Base-by-base conservation (phyloP, 23 tunicate species). In the Oikopleura dioica region DNA sequence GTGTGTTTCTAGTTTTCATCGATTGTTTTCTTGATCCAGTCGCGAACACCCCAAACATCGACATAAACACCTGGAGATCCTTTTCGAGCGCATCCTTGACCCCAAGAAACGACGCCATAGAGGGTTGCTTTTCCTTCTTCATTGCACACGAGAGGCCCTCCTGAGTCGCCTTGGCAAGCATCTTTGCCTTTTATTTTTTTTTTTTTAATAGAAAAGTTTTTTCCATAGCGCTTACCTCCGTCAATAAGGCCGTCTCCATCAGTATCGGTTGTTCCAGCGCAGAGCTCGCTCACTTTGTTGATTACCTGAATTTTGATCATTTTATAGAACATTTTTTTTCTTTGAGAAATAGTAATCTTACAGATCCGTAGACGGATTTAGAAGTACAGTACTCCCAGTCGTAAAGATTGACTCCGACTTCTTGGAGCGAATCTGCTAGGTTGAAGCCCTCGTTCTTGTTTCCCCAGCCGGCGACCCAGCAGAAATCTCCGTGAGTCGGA, bases 121-220 rank as follows among this genome's bases (percentile, higher is more conserved):
- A 63, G 2, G 2, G 72, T 63, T 5, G 72, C 72, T 24, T 12
- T 2, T 2, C 33, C 72, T 2, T 23, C 72, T 12, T 63, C 72
- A 63, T 63, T 31, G 33, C 72, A 63, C 29, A 63, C 72, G 2
- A 63, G 72, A 28, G 72, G 72, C 5, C 72, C 72, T 2, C 72
- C 72, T 12, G 72, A 63, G 33, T 63, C 72, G 26, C 72, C 72
- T 63, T 23, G 72, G 72, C 72, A 63, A 2, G 72, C 72, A 63
- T 63, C 72, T 63, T 63, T 63, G n/a, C n/a, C n/a, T n/a, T n/a
- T n/a, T n/a, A n/a, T n/a, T n/a, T n/a, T n/a, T n/a, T n/a, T n/a
- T n/a, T n/a, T n/a, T n/a, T n/a, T n/a, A n/a, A n/a, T n/a, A n/a
- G n/a, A n/a, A n/a, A n/a, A n/a, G n/a, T n/a, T n/a, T n/a, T n/a